phyloP scores from a whole-genome alignment of 2,888 invertebrate genomes.

The Noctua janthina region DNA sequence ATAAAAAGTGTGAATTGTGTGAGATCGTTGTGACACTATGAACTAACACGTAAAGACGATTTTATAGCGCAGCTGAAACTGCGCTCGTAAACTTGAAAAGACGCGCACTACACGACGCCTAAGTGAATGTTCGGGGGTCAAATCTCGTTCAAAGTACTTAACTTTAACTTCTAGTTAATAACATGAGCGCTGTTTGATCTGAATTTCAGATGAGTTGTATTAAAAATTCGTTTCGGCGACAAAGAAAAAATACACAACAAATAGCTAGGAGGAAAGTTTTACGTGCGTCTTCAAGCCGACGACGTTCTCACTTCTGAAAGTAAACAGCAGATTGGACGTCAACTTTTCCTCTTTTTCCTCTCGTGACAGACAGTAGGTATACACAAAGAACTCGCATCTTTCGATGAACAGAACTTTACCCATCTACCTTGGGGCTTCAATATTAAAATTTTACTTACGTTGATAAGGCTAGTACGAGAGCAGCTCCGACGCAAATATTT shows the following conservation, averaged over 20 bases:
- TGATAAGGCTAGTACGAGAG: slow-evolving; percentile 48
- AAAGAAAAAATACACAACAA: slow-evolving; percentile 66
- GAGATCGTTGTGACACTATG: slow-evolving; percentile 76
- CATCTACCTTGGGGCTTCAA: slow-evolving; percentile 70
- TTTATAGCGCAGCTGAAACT: slow-evolving; percentile 78
- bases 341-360: slow-evolving; percentile 82
- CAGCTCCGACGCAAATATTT: slow-evolving; percentile 22
- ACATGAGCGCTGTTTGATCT: slow-evolving; percentile 55
- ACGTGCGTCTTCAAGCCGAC: slow-evolving; percentile 73
- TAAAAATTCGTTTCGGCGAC: slow-evolving; percentile 57
- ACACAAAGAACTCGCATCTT: slow-evolving; percentile 80
- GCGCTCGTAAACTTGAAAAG: slow-evolving; percentile 78
- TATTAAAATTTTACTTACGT: slow-evolving; percentile 68
- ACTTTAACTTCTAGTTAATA: slow-evolving; percentile 60
- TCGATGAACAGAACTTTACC: slow-evolving; percentile 75
- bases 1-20: slow-evolving; percentile 76
- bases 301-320: slow-evolving; percentile 84
- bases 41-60: slow-evolving; percentile 77
- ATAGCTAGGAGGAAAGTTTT: slow-evolving; percentile 73
- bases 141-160: slow-evolving; percentile 57
- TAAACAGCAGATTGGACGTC: slow-evolving; percentile 84
- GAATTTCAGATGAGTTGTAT: slow-evolving; percentile 62
- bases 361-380: slow-evolving; percentile 76
- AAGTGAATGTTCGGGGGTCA: slow-evolving; percentile 70
- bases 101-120: slow-evolving; percentile 72